Percentiles rank a stretch among this genome's conserved stretches.
Evolutionary conservation across 2,888 invertebrate species (phyloP).

Genomic region (Polyommatus iphigenia): DNA sequence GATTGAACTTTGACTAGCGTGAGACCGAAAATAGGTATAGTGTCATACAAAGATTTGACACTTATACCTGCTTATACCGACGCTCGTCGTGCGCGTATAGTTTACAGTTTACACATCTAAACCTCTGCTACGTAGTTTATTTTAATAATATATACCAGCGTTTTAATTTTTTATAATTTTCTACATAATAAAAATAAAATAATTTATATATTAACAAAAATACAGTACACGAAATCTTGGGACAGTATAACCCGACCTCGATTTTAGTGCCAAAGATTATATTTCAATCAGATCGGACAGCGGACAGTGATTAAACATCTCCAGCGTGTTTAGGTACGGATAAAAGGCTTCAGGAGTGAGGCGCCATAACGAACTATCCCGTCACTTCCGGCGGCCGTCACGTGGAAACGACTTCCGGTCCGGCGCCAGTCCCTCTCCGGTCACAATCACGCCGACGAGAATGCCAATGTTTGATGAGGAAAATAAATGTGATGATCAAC

Average conservation of each 20-base stretch:
- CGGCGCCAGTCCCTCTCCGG: slow-evolving; percentile 69
- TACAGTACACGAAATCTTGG: background rate
- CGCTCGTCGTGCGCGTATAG: no score
- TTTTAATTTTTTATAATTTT: no score
- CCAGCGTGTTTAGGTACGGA: slow-evolving; percentile 29
- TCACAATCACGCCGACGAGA: slow-evolving; percentile 72
- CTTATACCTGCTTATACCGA: no score
- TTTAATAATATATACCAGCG: no score
- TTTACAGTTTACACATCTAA: no score
- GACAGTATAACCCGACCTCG: background rate
- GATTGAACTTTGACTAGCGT: background rate
- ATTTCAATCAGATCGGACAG: slow-evolving; percentile 27
- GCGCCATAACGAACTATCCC: slow-evolving; percentile 72
- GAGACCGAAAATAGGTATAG: no score
- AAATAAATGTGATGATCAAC: slow-evolving; percentile 33
- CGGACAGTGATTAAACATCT: slow-evolving; percentile 33
- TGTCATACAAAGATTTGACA: no score
- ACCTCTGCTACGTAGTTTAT: no score
- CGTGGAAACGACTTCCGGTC: slow-evolving; percentile 75
- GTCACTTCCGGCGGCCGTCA: slow-evolving; percentile 77
- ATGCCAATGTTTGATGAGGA: slow-evolving; percentile 43
- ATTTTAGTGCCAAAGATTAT: slow-evolving; percentile 32
- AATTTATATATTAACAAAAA: no score
- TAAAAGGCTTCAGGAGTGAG: slow-evolving; percentile 42
- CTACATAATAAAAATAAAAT: no score